Evolutionary conservation across 2,888 invertebrate genomes (phyloP), one percentile per base, ranked within the genome.

Genomic region (Melinopterus prodromus): DNA sequence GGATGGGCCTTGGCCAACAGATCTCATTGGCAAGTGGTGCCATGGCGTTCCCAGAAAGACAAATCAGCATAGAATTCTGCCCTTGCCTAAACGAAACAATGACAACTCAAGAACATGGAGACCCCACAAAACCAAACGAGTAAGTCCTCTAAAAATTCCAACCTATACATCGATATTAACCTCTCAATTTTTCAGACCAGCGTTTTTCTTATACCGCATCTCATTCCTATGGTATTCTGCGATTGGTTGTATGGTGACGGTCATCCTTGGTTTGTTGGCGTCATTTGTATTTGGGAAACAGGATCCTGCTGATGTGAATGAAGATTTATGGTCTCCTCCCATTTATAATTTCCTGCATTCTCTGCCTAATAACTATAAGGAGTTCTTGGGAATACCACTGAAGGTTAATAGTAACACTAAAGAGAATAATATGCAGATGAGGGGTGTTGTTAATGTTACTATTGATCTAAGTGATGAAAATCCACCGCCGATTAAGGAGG

Each of bases 221-320:
- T 96, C 96, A 38, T 98, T 97, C 88, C 92, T 98, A 86, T 98
- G 97, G 97, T 98, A 97, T 89, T 96, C 97, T 6, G 93, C 93
- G 78, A 92, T 97, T 79, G 97, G 97, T 4, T 95, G 94, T 84
- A 83, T 93, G 4, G 90, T 94, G 0, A 96, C 96, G 0, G 89
- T 97, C 35, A 85, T 95, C 12, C 90, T 95, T 12, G 97, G 97
- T 0, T 89, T 95, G 71, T 78, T 93, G 2, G 93, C 94, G 69
- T 97, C 97, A n/a, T 90, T 93, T 36, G 84, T 92, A 16, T 94
- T 94, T 0, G 93, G 93, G 0, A 88, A 90, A 70, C 92, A 92
- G 72, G 90, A 94, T 84, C 93, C 93, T 0, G 90, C 91, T 0
- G 90, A 91, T 14, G 90, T 95, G 0, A 92, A 95, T 82, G 91